Evolutionary conservation across 2,888 invertebrate species (phyloP).

Genomic region (Hermodice carunculata): DNA sequence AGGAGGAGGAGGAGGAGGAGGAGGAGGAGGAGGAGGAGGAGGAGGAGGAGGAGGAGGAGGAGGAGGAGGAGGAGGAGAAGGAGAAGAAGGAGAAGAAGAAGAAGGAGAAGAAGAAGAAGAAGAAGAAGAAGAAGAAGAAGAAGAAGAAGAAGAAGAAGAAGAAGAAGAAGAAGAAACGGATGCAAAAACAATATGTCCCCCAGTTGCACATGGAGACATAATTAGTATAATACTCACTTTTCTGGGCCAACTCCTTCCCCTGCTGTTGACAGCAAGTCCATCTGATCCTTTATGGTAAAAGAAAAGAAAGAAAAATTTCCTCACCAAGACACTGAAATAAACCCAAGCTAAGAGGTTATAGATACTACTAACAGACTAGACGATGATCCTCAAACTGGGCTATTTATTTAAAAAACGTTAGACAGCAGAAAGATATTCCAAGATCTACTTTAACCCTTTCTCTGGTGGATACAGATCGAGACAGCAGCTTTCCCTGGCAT

Average conservation of each 20-base stretch:
- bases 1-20: slow-evolving; percentile 10
- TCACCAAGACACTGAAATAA: not conserved
- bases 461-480: no score
- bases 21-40: slow-evolving; percentile 10
- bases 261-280: slow-evolving; percentile 30
- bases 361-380: no score
- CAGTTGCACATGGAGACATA: not conserved
- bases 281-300: slow-evolving; percentile 53
- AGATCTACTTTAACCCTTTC: no score
- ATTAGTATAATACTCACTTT: slow-evolving; percentile 16
- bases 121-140: not conserved
- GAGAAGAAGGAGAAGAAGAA: not conserved
- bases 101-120: not conserved
- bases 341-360: no score
- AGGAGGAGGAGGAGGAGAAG: slow-evolving; percentile 8
- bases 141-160: slow-evolving; percentile 1
- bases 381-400: no score
- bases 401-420: no score
- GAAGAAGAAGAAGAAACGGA: no score
- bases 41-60: slow-evolving; percentile 10
- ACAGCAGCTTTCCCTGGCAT: no score
- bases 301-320: not conserved
- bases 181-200: no score
- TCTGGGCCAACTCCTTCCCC: slow-evolving; percentile 30
- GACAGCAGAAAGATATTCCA: no score